These are phyloP conservation scores for Cotesia typhae DNA, from an alignment of 1,140 invertebrate species.

Conservation along the genomic window DNA sequence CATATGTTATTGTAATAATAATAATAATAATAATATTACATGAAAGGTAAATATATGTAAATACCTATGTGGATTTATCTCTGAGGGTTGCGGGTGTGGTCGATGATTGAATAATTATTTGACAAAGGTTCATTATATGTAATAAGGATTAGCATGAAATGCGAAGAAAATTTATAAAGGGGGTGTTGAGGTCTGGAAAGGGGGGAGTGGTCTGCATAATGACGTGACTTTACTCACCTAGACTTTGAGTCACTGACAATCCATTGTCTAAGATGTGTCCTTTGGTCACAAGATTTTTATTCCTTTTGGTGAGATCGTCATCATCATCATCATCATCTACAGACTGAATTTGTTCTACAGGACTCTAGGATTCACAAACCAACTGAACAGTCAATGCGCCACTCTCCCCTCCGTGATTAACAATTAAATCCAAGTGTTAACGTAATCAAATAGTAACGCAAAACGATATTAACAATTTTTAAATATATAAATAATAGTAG, in stretches of 20 bases:
- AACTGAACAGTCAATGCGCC: conserved; percentile 57
- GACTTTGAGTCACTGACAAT: conserved; percentile 54
- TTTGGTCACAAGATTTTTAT: conserved; percentile 46
- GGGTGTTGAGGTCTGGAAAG: background rate
- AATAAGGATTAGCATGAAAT: conserved; percentile 20
- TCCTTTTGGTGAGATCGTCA: conserved; percentile 50
- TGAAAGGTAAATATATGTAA: conserved; percentile 21
- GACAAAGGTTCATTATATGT: background rate
- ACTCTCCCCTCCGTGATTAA: conserved; percentile 51
- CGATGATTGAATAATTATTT: conserved; percentile 8
- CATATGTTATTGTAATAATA: background rate
- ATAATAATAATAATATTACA: background rate
- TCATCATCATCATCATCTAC: conserved; percentile 51
- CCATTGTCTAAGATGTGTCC: conserved; percentile 60
- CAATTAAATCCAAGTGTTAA: conserved; percentile 25
- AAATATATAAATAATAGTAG: conserved; percentile 21
- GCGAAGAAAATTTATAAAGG: conserved; percentile 33
- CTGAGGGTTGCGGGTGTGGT: conserved; percentile 12
- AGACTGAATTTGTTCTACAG: conserved; percentile 61
- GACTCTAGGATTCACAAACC: conserved; percentile 62
- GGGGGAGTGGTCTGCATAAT: conserved; percentile 45
- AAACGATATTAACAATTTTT: conserved; percentile 21
- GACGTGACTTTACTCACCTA: conserved; percentile 63
- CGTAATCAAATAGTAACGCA: conserved; percentile 8
- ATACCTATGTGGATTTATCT: conserved; percentile 19